Evolutionary conservation across 1,140 invertebrate genomes (phyloP).

Genomic region (Palaemon carinicauda): DNA sequence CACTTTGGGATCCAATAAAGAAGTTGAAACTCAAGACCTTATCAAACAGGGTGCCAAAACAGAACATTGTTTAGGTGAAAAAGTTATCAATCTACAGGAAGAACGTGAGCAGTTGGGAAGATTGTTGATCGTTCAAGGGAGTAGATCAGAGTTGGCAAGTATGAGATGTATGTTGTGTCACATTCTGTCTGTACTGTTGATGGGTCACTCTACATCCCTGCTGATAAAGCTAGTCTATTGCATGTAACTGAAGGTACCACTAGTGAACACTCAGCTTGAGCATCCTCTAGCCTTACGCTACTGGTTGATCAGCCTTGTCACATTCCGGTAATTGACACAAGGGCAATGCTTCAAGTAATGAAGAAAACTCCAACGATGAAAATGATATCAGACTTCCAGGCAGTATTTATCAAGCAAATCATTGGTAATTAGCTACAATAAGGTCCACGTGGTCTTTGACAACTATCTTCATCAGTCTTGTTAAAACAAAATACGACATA

Average conservation of each 20-base stretch:
- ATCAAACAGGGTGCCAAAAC: too few species aligned
- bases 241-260: too few species aligned
- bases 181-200: background rate
- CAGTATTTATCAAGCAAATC: background rate
- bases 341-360: background rate
- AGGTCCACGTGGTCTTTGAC: background rate
- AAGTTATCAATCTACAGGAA: too few species aligned
- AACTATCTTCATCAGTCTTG: background rate
- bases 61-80: too few species aligned
- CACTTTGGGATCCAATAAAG: too few species aligned
- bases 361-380: too few species aligned
- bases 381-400: background rate
- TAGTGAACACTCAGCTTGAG: background rate
- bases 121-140: too few species aligned
- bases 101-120: too few species aligned
- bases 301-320: background rate
- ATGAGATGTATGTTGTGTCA: background rate
- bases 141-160: too few species aligned
- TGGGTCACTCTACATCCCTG: constrained; percentile 6
- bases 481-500: constrained; percentile 1
- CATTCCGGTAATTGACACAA: background rate
- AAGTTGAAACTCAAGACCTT: too few species aligned
- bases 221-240: background rate
- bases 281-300: background rate
- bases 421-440: background rate